Conservation (phyloP, 2,113 vertebrate species). For the Poecile atricapillus region DNA sequence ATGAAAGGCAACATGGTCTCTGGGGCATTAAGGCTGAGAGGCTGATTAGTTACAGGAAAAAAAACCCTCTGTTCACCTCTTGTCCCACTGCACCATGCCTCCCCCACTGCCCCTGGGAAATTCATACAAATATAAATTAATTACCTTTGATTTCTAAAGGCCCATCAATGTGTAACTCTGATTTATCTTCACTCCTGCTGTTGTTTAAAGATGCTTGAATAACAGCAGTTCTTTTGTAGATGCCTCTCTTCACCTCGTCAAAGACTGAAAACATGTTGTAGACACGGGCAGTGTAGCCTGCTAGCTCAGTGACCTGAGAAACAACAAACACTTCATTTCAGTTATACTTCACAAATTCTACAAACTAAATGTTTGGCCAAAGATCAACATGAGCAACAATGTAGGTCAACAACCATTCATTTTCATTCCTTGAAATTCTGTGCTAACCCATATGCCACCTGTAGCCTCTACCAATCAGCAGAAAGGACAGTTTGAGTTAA, state of each 20-base stretch:
- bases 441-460: not conserved
- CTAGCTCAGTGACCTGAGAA: constrained; percentile 91
- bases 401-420: not conserved
- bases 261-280: constrained; percentile 97
- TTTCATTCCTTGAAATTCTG: not conserved
- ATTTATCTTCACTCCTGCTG: constrained; percentile 69
- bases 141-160: constrained; percentile 90
- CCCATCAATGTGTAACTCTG: constrained; percentile 78
- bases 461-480: not conserved
- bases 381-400: not conserved
- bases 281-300: constrained; percentile 93
- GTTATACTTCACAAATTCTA: not conserved
- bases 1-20: not conserved
- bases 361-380: not conserved
- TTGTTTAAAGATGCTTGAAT: constrained; percentile 63
- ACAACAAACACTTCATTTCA: constrained; percentile 7
- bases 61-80: not conserved
- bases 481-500: not conserved
- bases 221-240: constrained; percentile 86
- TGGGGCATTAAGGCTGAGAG: not conserved
- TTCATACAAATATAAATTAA: not conserved
- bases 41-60: not conserved
- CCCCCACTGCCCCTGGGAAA: not conserved
- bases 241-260: constrained; percentile 90
- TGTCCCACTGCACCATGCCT: not conserved